phyloP scores from a whole-genome alignment of 2,888 invertebrate genomes.

The Morpho deidamia region DNA sequence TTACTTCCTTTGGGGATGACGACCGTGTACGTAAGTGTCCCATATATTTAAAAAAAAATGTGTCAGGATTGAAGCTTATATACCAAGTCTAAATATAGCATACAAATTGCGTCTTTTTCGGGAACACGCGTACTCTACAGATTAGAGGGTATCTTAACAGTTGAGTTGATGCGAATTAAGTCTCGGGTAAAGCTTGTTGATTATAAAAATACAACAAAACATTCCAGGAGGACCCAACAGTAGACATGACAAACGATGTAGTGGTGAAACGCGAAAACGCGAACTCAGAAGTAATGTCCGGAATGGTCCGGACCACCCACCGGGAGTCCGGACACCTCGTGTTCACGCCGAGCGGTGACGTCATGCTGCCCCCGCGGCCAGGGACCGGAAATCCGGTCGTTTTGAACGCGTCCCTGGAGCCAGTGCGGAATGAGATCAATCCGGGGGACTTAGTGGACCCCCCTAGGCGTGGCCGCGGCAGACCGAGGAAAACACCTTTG shows the following conservation, averaged over 20 bases:
- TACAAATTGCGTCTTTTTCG: no score
- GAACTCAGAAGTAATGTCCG: constrained; percentile 66
- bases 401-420: constrained; percentile 41
- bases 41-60: no score
- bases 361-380: constrained; percentile 63
- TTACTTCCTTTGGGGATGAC: no score
- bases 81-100: no score
- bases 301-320: constrained; percentile 72
- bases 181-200: no score
- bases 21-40: no score
- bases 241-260: constrained; percentile 58
- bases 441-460: constrained; percentile 47
- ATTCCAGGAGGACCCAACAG: constrained; percentile 70
- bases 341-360: constrained; percentile 70
- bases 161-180: no score
- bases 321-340: constrained; percentile 68
- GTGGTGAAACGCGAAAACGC: constrained; percentile 49
- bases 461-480: constrained; percentile 65
- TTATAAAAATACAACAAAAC: no score
- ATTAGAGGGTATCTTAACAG: no score
- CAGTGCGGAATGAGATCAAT: constrained; percentile 39
- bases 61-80: no score
- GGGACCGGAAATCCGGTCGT: constrained; percentile 36
- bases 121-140: no score
- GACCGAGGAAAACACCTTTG: constrained; percentile 76